A percentile compares a stretch with the other conserved stretches of the same genome.
phyloP scores from a whole-genome alignment of 1,140 invertebrate genomes.

The Coptotermes formosanus region DNA sequence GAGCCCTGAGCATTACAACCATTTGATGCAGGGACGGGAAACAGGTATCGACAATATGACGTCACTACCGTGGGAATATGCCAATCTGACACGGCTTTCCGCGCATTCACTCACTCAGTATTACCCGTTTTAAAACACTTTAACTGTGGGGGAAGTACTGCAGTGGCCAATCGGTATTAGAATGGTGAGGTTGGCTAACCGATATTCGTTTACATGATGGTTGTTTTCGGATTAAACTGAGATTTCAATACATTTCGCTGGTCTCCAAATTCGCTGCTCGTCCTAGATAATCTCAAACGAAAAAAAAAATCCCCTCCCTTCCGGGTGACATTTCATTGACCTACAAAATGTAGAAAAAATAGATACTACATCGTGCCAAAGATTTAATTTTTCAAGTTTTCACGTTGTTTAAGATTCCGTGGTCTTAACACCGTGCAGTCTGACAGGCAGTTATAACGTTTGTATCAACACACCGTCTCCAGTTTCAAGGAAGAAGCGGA shows the following conservation, averaged over 20 bases:
- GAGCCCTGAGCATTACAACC: neutral
- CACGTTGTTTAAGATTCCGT: too few relatives aligned
- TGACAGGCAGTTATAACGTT: too few relatives aligned
- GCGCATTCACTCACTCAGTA: neutral
- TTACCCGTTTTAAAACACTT: conserved; percentile 7
- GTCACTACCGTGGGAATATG: neutral
- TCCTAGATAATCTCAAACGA: neutral
- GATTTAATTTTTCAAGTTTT: too few relatives aligned
- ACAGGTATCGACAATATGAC: conserved; percentile 8
- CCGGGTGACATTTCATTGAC: too few relatives aligned
- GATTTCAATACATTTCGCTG: neutral
- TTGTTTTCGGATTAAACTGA: neutral
- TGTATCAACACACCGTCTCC: too few relatives aligned
- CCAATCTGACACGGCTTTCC: neutral
- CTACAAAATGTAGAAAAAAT: too few relatives aligned
- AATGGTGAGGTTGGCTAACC: neutral
- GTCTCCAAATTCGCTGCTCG: neutral
- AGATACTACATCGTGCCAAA: too few relatives aligned
- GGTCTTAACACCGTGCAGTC: too few relatives aligned
- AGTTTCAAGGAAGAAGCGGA: too few relatives aligned
- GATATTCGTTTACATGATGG: neutral
- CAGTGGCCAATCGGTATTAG: neutral
- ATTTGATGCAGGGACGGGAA: conserved; percentile 12
- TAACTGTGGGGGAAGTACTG: neutral
- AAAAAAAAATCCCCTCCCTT: too few relatives aligned